These are phyloP conservation scores for Microcebus tavaratra DNA, from an alignment of 2,113 vertebrate genomes.

Conservation along the genomic window DNA sequence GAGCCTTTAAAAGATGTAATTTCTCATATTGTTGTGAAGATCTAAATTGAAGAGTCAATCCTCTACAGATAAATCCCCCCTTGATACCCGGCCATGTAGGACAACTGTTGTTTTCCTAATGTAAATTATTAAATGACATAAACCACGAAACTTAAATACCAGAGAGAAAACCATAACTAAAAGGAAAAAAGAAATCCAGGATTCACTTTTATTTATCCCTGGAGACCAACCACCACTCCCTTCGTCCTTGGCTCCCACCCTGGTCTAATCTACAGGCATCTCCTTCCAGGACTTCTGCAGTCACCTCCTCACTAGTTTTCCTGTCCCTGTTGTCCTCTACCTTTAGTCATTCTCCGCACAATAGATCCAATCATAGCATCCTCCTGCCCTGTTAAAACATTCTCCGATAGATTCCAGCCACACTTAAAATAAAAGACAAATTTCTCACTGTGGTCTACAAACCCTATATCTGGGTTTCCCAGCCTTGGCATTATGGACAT, in stretches of 20 bases:
- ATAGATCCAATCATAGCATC: not conserved
- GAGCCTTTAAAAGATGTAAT: not conserved
- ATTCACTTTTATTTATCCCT: not conserved
- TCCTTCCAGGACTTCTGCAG: not conserved
- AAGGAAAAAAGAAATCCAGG: not conserved
- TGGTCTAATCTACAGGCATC: not conserved
- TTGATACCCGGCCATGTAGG: not conserved
- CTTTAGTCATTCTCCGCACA: not conserved
- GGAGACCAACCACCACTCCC: not conserved
- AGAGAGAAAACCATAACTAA: not conserved
- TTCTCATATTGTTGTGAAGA: conserved; percentile 18
- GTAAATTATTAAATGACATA: conserved; percentile 35
- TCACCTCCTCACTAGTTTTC: not conserved
- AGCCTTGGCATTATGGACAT: not conserved
- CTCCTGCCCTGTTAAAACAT: not conserved
- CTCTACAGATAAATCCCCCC: not conserved
- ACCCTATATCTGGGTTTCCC: not conserved
- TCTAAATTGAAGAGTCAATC: conserved; percentile 39
- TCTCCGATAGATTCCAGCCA: not conserved
- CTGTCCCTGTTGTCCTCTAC: not conserved
- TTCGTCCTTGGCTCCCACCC: fast-evolving
- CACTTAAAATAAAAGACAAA: not conserved
- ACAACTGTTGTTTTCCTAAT: conserved; percentile 47
- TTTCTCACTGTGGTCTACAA: not conserved
- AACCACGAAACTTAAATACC: conserved; percentile 41